Evolutionary conservation across 2,888 invertebrate species (phyloP).

Genomic region (Chesias legatella): DNA sequence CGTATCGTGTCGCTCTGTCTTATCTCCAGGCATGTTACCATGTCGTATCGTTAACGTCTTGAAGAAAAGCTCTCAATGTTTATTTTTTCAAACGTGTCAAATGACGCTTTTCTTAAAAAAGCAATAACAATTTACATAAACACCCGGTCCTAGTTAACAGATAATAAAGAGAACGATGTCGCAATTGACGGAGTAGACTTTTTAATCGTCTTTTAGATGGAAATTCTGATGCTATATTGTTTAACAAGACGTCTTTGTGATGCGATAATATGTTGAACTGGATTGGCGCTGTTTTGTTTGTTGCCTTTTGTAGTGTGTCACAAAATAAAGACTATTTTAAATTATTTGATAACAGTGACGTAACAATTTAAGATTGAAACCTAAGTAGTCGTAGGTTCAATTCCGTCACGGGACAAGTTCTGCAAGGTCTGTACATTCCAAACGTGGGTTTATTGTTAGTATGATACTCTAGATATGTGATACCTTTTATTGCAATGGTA

Average conservation of each 20-base stretch:
- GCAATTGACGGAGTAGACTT: slow-evolving; percentile 67
- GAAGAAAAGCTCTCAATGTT: slow-evolving; percentile 2
- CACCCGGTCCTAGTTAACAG: slow-evolving; percentile 77
- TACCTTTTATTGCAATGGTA: too few species aligned
- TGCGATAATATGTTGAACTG: slow-evolving; percentile 23
- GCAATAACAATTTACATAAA: slow-evolving; percentile 81
- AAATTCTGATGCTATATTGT: slow-evolving; percentile 70
- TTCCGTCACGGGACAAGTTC: too few species aligned
- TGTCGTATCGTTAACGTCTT: too few species aligned
- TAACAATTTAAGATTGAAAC: too few species aligned
- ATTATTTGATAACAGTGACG: too few species aligned
- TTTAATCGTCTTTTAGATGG: slow-evolving; percentile 71
- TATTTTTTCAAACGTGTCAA: slow-evolving; percentile 69
- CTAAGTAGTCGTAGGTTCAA: too few species aligned
- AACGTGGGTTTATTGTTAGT: too few species aligned
- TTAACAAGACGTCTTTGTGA: slow-evolving; percentile 55
- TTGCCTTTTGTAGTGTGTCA: slow-evolving; percentile 8
- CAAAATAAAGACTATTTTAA: too few species aligned
- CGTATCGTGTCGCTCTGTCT: too few species aligned
- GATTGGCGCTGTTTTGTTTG: slow-evolving; percentile 21
- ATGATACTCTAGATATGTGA: too few species aligned
- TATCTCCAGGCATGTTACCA: too few species aligned
- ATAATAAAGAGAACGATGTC: slow-evolving; percentile 77
- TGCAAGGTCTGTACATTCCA: too few species aligned
- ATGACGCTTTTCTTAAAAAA: slow-evolving; percentile 76